Percentiles rank a stretch among this genome's conserved stretches.
Evolutionary conservation across 2,113 vertebrate genomes (phyloP).

Genomic region (Sander lucioperca): DNA sequence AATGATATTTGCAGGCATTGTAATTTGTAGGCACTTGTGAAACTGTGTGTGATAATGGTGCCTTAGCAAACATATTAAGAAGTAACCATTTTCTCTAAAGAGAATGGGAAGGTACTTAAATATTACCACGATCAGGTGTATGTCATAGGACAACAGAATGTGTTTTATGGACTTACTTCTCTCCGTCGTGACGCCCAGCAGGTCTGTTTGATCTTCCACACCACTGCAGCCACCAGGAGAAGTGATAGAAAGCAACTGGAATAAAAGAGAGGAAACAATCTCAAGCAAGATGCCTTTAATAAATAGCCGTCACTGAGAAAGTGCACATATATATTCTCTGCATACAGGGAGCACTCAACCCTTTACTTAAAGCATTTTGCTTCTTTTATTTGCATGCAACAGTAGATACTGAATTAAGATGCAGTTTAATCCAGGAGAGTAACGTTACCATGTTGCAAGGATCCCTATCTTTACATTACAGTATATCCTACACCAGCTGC

Average conservation of each 20-base stretch:
- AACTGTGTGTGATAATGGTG: not conserved
- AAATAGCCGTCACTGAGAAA: not conserved
- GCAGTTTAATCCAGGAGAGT: not conserved
- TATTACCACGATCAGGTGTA: not conserved
- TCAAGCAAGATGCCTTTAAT: not conserved
- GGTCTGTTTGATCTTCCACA: constrained; percentile 99
- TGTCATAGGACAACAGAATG: not conserved
- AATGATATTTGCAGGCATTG: no score
- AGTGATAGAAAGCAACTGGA: constrained; percentile 97
- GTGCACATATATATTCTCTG: not conserved
- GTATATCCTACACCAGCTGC: not conserved
- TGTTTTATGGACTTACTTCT: constrained; percentile 87
- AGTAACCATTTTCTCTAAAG: not conserved
- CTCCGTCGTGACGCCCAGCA: constrained; percentile 98
- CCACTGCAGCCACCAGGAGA: constrained; percentile 97
- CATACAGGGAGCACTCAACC: not conserved
- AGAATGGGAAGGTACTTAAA: not conserved
- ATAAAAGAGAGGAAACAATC: constrained; percentile 28
- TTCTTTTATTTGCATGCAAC: not conserved
- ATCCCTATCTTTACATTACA: no score
- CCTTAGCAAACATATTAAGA: not conserved
- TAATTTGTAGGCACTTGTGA: not conserved
- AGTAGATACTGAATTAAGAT: not conserved
- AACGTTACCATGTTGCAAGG: not conserved
- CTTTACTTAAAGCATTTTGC: not conserved